A percentile compares a stretch with the other conserved stretches of the same genome.
Conservation (phyloP, 2,888 invertebrate genomes). For the Dryadula phaetusa region DNA sequence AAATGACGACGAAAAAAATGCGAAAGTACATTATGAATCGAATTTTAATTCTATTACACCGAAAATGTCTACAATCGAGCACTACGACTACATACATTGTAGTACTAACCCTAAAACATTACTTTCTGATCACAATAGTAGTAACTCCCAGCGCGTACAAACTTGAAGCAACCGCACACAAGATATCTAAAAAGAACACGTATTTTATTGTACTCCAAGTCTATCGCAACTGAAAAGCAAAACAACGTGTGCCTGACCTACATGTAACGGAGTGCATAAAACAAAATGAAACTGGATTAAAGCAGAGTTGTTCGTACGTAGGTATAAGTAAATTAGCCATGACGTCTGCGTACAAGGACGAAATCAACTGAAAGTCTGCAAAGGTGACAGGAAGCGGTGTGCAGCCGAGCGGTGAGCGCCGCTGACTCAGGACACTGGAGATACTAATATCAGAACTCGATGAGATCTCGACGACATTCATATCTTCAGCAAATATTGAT, state of each 20-base stretch:
- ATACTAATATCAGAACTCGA: conserved; percentile 59
- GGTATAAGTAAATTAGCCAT: conserved; percentile 56
- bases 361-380: conserved; percentile 80
- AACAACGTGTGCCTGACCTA: conserved; percentile 39
- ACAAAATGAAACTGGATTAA: conserved; percentile 46
- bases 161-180: conserved; percentile 25
- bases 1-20: too few relatives aligned
- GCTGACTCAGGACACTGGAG: conserved; percentile 71
- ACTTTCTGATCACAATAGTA: conserved; percentile 25
- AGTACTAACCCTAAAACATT: conserved; percentile 11
- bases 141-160: conserved; percentile 19
- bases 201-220: conserved; percentile 36
- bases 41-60: background rate
- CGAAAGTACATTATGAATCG: background rate
- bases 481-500: background rate
- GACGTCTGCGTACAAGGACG: conserved; percentile 75
- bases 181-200: conserved; percentile 35
- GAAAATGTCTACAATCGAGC: background rate
- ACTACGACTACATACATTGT: conserved; percentile 1
- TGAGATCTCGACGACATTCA: conserved; percentile 34
- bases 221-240: conserved; percentile 33
- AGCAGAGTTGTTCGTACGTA: conserved; percentile 44
- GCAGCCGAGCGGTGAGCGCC: conserved; percentile 71
- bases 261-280: conserved; percentile 37
- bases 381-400: conserved; percentile 80